These are phyloP conservation scores for Emydocephalus ijimae DNA, from an alignment of 2,113 vertebrate genomes.

Conservation along the genomic window DNA sequence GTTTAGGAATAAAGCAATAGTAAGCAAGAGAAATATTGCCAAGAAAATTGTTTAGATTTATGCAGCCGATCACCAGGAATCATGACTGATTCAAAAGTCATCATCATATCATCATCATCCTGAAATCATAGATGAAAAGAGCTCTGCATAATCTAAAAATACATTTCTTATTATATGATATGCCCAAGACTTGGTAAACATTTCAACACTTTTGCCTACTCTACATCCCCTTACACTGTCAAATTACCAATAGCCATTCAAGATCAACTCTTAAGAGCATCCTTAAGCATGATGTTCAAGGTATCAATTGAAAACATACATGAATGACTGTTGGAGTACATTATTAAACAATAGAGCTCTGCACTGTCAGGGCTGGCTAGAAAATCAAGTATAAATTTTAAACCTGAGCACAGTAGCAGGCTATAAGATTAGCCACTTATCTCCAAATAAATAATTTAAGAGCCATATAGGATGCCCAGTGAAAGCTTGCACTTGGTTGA, in stretches of 20 bases:
- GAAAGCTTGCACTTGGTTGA: constrained; percentile 37
- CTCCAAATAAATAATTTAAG: constrained; percentile 35
- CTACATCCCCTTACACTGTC: neutral
- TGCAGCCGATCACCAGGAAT: neutral
- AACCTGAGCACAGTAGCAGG: constrained; percentile 7
- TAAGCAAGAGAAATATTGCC: neutral
- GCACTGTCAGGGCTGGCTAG: neutral
- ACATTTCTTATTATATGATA: neutral
- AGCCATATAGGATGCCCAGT: constrained; percentile 30
- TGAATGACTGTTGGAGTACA: constrained; percentile 31
- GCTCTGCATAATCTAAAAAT: neutral
- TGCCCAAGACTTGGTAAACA: neutral
- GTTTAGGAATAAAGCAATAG: neutral
- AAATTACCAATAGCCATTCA: neutral
- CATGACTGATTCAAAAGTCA: neutral
- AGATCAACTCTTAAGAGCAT: neutral
- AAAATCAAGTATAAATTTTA: constrained; percentile 41
- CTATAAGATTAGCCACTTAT: constrained; percentile 32
- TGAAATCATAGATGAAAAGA: neutral
- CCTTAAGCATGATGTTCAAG: neutral
- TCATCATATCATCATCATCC: neutral
- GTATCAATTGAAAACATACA: neutral
- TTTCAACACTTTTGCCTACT: neutral
- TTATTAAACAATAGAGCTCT: constrained; percentile 38
- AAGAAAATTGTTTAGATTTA: neutral